Evolutionary conservation across 2,888 invertebrate genomes (phyloP).

Genomic region (Parnassius mnemosyne): DNA sequence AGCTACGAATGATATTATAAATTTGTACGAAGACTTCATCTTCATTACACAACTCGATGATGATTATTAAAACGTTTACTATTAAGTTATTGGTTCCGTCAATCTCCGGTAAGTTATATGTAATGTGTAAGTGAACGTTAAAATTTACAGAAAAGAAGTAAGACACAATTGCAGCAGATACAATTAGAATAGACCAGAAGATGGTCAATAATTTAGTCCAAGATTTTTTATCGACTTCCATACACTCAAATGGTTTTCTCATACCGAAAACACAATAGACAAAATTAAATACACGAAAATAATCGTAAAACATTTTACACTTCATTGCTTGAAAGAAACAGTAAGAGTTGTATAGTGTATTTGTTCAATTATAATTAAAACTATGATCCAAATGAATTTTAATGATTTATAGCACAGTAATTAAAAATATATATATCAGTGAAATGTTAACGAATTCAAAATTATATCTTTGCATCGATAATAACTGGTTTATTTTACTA

Average conservation of each 20-base stretch:
- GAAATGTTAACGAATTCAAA: too few species aligned
- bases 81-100: slow-evolving; percentile 41
- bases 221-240: neutral
- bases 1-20: slow-evolving; percentile 36
- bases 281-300: slow-evolving; percentile 40
- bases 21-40: slow-evolving; percentile 35
- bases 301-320: slow-evolving; percentile 42
- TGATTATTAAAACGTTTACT: slow-evolving; percentile 37
- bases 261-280: slow-evolving; percentile 41
- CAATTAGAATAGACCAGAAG: slow-evolving; percentile 29
- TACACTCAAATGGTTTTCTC: slow-evolving; percentile 38
- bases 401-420: neutral
- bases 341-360: neutral
- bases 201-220: neutral
- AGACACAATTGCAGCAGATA: slow-evolving; percentile 8
- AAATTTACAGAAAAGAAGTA: slow-evolving; percentile 33
- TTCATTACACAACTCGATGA: slow-evolving; percentile 34
- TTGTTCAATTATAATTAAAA: neutral
- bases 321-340: neutral
- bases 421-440: too few species aligned
- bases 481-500: too few species aligned
- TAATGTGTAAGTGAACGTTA: slow-evolving; percentile 31
- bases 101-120: slow-evolving; percentile 38
- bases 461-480: too few species aligned
- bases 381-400: neutral